phyloP scores from a whole-genome alignment of 2,888 invertebrate species.

The Ochropleura leucogaster region DNA sequence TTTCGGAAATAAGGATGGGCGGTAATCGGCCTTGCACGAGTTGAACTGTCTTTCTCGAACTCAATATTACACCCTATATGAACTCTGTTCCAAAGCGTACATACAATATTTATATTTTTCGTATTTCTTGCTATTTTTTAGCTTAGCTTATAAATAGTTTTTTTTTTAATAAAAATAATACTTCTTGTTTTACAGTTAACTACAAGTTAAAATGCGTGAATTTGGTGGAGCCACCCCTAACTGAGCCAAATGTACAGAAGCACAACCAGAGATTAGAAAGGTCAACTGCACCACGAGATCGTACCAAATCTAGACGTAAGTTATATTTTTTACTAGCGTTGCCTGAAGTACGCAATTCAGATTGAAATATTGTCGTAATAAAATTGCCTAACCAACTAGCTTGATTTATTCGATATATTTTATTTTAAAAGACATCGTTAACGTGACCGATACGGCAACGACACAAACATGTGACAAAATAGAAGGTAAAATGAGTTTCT shows the following conservation, averaged over 20 bases:
- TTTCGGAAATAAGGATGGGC: neutral
- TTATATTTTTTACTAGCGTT: slow-evolving; percentile 29
- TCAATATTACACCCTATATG: neutral
- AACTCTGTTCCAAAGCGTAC: neutral
- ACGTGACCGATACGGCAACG: too few relatives aligned
- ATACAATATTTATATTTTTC: neutral
- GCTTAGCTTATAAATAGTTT: neutral
- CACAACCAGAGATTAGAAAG: slow-evolving; percentile 88
- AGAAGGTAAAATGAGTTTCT: too few relatives aligned
- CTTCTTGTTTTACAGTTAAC: slow-evolving; percentile 76
- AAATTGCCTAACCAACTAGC: neutral
- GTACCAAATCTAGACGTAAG: slow-evolving; percentile 87
- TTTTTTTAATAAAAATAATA: neutral
- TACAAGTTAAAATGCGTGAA: slow-evolving; percentile 88
- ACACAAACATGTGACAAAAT: too few relatives aligned
- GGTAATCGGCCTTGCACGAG: too few relatives aligned
- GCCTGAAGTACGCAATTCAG: neutral
- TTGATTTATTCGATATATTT: neutral
- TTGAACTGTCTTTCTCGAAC: neutral
- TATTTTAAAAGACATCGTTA: neutral
- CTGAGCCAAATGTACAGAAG: slow-evolving; percentile 89
- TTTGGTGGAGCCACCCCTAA: slow-evolving; percentile 87
- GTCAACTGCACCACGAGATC: slow-evolving; percentile 84
- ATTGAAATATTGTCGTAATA: neutral
- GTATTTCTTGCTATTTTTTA: neutral